Evolutionary conservation across 2,113 vertebrate genomes (phyloP).

Genomic region (Zosterops borbonicus): DNA sequence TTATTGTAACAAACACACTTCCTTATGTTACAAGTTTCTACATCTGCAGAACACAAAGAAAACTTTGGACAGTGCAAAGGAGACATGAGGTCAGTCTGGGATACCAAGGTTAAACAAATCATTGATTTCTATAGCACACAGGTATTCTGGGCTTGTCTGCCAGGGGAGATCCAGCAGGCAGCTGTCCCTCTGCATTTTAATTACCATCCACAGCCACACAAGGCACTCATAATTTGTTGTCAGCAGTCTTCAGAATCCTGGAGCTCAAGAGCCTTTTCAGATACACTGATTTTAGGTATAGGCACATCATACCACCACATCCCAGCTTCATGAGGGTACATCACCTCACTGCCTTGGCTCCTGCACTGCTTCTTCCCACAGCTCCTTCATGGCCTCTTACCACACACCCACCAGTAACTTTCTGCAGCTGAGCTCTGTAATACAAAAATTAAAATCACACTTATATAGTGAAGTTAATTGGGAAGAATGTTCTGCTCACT

Average conservation of each 20-base stretch:
- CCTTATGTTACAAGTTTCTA: background rate
- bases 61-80: background rate
- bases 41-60: background rate
- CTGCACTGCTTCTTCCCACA: background rate
- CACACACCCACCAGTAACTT: background rate
- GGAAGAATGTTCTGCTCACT: background rate
- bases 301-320: rapidly evolving
- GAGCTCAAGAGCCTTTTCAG: background rate
- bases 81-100: background rate
- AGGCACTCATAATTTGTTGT: background rate
- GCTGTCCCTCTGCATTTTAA: background rate
- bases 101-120: background rate
- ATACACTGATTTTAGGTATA: rapidly evolving
- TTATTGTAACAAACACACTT: background rate
- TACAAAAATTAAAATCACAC: background rate
- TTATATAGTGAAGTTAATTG: background rate
- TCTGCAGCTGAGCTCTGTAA: background rate
- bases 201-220: background rate
- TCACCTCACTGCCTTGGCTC: background rate
- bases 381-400: rapidly evolving
- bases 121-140: background rate
- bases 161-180: background rate
- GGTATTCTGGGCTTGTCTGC: background rate
- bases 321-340: rapidly evolving
- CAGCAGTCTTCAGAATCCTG: background rate